Evolutionary conservation across 2,888 invertebrate species (phyloP).

Genomic region (Cheilosia scutellata): DNA sequence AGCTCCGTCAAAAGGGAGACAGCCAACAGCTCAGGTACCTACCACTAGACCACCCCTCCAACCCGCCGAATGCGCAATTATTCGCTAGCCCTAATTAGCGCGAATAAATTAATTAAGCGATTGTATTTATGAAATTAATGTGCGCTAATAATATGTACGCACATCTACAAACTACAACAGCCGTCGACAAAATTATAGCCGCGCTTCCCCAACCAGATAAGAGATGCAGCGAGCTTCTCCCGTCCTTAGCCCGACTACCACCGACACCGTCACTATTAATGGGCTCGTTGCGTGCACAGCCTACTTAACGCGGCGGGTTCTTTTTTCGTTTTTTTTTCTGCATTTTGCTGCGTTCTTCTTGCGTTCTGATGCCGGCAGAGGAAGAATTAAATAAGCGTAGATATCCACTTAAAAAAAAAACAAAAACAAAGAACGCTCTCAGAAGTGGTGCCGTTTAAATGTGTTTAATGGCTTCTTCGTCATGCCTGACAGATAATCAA

Average conservation of each 20-base stretch:
- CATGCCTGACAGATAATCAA: conserved; percentile 74
- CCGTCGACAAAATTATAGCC: conserved; percentile 63
- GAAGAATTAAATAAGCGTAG: conserved; percentile 34
- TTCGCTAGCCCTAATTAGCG: conserved; percentile 69
- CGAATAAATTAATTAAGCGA: conserved; percentile 74
- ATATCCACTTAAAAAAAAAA: not conserved
- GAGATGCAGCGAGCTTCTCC: conserved; percentile 16
- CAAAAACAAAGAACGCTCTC: not conserved
- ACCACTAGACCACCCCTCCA: not conserved
- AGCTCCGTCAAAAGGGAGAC: not conserved
- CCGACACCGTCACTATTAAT: conserved; percentile 43
- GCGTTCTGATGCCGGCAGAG: not conserved
- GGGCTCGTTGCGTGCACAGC: conserved; percentile 63
- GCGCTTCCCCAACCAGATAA: conserved; percentile 33
- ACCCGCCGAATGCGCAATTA: conserved; percentile 44
- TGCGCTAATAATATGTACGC: conserved; percentile 74
- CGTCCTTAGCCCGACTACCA: not conserved
- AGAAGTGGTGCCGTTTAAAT: conserved; percentile 45
- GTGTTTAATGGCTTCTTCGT: conserved; percentile 69
- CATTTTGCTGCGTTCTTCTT: conserved; percentile 44
- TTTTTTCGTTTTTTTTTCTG: not conserved
- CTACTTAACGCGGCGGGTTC: conserved; percentile 51
- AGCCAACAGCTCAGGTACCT: not conserved
- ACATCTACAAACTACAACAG: conserved; percentile 31
- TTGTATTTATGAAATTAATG: conserved; percentile 74